Base-by-base conservation (phyloP, 2,888 invertebrate species). In the Lasioglossum marginatum region DNA sequence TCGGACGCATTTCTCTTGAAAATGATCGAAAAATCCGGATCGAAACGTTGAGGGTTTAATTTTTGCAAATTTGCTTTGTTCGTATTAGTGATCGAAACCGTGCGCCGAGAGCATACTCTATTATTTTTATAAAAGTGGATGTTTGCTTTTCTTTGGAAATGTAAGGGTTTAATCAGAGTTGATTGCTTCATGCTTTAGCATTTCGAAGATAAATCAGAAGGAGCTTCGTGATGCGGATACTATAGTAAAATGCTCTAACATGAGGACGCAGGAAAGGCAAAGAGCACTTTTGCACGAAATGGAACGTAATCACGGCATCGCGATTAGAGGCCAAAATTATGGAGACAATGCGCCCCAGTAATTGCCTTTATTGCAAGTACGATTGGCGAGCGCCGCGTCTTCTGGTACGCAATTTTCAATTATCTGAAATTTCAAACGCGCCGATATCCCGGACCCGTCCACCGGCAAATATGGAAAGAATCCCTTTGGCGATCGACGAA, bases 381-480 rank as follows among this genome's bases (percentile, higher is more conserved):
- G 27, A 72, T 70, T 72, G 48, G 23, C 27, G 40, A 37, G 40
- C 68, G 5, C 6, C 45, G 34, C 16, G 12, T 45, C 80, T 68
- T 76, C 71, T n/a, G 63, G 57, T 45, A 77, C 71, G 57, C 57
- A 79, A 57, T 71, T 79, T 48, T 77, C 77, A 68, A 57, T 74
- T 57, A 27, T n/a, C 40, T 45, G 57, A 77, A 80, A 85, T 82
- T 78, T 79, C 34, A 43, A 57, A 60, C 27, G 27, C 73, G 48
- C 45, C 37, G 57, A 37, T 60, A 68, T 34, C 37, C n/a, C 37
- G 73, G 45, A 70, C 6, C 52, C 23, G 23, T 45, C 66, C 37
- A 31, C 10, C 52, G n/a, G 37, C 72, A 81, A 79, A 79, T 86
- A 86, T 83, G 82, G 78, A 34, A 82, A 78, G 87, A 87, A 87